Evolutionary conservation across 2,797 vertebrate genomes (phyloP), one percentile per base, ranked within the genome.

Genomic region (Siniperca scherzeri): DNA sequence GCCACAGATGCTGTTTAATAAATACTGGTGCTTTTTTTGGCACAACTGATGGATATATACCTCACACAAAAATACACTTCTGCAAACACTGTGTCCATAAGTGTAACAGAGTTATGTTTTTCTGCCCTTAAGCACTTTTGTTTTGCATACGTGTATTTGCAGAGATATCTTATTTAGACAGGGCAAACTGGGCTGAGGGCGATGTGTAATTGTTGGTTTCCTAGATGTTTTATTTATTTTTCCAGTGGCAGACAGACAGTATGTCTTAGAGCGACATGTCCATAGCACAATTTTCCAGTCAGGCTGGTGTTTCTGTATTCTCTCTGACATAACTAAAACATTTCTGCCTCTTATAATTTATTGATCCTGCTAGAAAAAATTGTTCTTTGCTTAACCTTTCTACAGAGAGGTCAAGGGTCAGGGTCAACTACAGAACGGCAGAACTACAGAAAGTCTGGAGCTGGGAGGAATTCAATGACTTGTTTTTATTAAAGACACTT

Each of bases 141-240:
- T 80, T 85, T 82, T 57, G 44, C 57, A 60, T 74, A 22, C 17
- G 25, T 62, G 50, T 68, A 74, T 86, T 79, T 82, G 67, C 36
- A 65, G 53, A 53, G 21, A 68, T 46, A 73, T 76, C 16, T 57
- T 74, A 72, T 87, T 87, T 82, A 80, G 71, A 78, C 71, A 75
- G 65, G 46, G 59, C 60, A 82, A 81, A 85, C 56, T n/a, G 21
- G 38, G 38, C 82, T 61, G 25, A 61, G 68, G 50, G 10, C 1
- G 13, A 72, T 5, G 21, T 78, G 36, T 84, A 88, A 85, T 85
- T 86, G 62, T 64, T 80, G 65, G 68, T 82, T 88, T 92, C 42
- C 25, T 70, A 7, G 6, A 61, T 11, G 59, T 87, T 82, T 81
- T 80, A 74, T 87, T 81, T 76, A 70, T 86, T 70, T 86, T 80